Percentiles rank a stretch among this genome's conserved stretches.
Conservation (phyloP, 2,113 vertebrate species). For the Nematolebias whitei region DNA sequence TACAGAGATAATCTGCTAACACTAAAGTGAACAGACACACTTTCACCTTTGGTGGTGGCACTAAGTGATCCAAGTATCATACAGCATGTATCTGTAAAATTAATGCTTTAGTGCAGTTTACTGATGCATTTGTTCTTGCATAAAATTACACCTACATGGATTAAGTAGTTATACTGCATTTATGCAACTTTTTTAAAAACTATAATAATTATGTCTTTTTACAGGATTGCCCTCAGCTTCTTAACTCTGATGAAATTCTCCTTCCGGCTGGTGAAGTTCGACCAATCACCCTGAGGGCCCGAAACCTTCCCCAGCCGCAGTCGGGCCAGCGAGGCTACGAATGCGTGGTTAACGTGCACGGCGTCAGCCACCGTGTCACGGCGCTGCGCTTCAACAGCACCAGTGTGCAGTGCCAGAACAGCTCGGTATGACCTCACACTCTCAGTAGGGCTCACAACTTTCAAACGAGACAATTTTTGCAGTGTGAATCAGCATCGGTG, state of each 20-base stretch:
- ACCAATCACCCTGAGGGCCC: conserved; percentile 92
- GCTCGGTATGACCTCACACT: conserved; percentile 84
- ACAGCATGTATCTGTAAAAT: no score
- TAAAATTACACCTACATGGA: no score
- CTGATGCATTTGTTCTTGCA: no score
- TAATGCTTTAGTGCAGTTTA: no score
- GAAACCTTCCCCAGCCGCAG: conserved; percentile 96
- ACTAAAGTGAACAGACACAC: no score
- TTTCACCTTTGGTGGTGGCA: no score
- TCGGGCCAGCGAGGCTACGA: conserved; percentile 96
- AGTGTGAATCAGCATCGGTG: conserved; percentile 52
- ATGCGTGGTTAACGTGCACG: conserved; percentile 91
- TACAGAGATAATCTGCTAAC: no score
- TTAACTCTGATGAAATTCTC: conserved; percentile 91
- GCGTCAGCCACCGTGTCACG: conserved; percentile 88
- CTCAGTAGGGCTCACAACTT: conserved; percentile 61
- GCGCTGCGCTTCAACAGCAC: conserved; percentile 99
- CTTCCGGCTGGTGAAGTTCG: conserved; percentile 95
- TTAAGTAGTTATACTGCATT: no score
- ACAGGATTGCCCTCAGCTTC: conserved; percentile 95
- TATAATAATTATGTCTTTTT: no score
- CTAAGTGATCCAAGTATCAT: no score
- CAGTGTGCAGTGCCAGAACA: conserved; percentile 99
- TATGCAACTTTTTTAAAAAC: no score
- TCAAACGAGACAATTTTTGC: conserved; percentile 55